These are phyloP conservation scores for Spisula solida DNA, from an alignment of 2,888 invertebrate species.

Conservation along the genomic window DNA sequence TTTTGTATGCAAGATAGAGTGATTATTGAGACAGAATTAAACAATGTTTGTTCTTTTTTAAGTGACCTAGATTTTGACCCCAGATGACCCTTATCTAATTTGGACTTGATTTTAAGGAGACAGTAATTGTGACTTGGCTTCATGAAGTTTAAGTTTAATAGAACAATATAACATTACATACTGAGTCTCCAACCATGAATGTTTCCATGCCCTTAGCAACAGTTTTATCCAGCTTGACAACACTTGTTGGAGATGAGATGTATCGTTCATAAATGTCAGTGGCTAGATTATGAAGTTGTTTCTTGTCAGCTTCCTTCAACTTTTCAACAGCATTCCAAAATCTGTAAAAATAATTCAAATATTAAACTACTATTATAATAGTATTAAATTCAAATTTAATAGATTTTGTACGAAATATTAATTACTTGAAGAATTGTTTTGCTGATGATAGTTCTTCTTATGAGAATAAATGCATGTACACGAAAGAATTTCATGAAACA, in stretches of 20 bases:
- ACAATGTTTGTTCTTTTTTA: no score
- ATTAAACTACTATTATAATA: not conserved
- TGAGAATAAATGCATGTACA: not conserved
- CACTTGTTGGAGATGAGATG: constrained; percentile 93
- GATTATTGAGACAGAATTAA: no score
- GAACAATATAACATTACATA: constrained; percentile 67
- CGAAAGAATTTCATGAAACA: not conserved
- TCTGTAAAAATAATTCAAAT: constrained; percentile 85
- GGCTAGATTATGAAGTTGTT: constrained; percentile 93
- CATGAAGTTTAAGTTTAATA: no score
- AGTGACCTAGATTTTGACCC: no score
- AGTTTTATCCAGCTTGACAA: constrained; percentile 91
- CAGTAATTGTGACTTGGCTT: no score
- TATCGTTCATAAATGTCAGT: constrained; percentile 97
- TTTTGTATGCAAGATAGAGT: no score
- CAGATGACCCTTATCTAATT: no score
- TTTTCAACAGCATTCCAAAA: constrained; percentile 96
- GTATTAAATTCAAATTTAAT: not conserved
- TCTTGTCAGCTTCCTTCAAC: constrained; percentile 89
- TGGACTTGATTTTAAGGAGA: no score
- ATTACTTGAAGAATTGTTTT: not conserved
- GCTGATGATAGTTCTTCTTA: not conserved
- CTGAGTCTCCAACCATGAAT: constrained; percentile 94
- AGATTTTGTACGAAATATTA: not conserved
- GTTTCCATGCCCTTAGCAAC: constrained; percentile 94